Conservation (phyloP, 2,113 vertebrate species). For the Chroicocephalus ridibundus region DNA sequence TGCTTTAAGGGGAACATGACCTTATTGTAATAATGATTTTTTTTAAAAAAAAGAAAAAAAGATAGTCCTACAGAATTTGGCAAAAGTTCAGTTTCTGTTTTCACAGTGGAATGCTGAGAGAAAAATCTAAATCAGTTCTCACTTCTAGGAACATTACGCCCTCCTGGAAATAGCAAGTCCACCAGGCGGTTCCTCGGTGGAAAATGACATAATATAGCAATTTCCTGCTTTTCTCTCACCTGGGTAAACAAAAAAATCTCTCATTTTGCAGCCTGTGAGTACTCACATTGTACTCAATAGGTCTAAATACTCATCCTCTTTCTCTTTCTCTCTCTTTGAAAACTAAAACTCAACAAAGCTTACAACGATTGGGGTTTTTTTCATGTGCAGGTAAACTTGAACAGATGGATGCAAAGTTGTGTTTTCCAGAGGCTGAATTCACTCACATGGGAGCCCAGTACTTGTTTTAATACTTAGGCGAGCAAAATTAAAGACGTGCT, state of each 20-base stretch:
- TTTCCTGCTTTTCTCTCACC: conserved; percentile 40
- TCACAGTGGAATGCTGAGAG: background rate
- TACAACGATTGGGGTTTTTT: accelerated
- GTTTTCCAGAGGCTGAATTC: background rate
- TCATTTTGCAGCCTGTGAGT: background rate
- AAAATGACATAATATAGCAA: conserved; percentile 29
- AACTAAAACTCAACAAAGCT: background rate
- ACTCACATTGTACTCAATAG: background rate
- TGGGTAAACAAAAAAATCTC: conserved; percentile 7
- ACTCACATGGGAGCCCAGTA: background rate
- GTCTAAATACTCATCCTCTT: background rate
- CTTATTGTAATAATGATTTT: background rate
- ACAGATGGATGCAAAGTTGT: background rate
- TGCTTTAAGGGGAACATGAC: background rate
- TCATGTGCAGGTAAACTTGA: background rate
- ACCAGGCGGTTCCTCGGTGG: background rate
- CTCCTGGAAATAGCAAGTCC: conserved; percentile 21
- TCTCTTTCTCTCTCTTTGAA: background rate
- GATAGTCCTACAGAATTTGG: background rate
- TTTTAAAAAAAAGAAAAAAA: background rate
- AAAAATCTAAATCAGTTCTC: conserved; percentile 51
- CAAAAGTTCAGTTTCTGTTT: background rate
- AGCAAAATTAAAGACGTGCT: background rate
- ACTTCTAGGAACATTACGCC: background rate
- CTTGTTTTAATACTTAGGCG: background rate